phyloP scores from a whole-genome alignment of 2,797 vertebrate genomes.

The Pantherophis vulpinus region DNA sequence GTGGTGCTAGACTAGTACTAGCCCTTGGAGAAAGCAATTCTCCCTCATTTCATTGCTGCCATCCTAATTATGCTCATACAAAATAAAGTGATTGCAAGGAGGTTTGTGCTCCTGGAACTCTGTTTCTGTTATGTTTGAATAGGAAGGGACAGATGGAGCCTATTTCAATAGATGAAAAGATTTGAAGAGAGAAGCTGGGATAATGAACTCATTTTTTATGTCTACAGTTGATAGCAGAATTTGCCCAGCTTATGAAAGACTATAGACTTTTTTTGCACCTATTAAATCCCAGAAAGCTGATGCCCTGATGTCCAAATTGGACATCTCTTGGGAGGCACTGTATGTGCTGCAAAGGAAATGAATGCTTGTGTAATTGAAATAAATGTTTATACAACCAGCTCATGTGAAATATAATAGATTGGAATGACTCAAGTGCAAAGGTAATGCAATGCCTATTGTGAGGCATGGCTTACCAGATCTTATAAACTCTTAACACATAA shows the following conservation, averaged over 20 bases:
- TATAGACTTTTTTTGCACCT: conserved; percentile 1
- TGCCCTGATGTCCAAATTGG: not conserved
- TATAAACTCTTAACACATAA: not conserved
- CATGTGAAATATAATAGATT: not conserved
- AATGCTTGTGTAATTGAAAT: not conserved
- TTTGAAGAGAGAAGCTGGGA: not conserved
- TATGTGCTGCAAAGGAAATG: not conserved
- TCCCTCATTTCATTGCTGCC: conserved; percentile 17
- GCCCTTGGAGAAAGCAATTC: conserved; percentile 26
- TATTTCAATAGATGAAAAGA: conserved; percentile 13
- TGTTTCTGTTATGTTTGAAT: conserved; percentile 10
- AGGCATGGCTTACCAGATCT: not conserved
- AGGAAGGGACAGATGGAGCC: conserved; percentile 32
- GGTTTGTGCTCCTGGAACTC: conserved; percentile 1
- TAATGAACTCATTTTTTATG: not conserved
- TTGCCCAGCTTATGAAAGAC: not conserved
- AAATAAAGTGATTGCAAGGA: conserved; percentile 14
- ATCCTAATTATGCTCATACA: conserved; percentile 21
- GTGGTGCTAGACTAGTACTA: conserved; percentile 5
- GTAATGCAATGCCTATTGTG: not conserved
- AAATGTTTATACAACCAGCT: not conserved
- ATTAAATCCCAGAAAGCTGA: not conserved
- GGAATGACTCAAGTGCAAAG: not conserved
- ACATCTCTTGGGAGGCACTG: not conserved
- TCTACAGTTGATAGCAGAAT: not conserved